Evolutionary conservation across 2,888 invertebrate genomes (phyloP), one percentile per base, ranked within the genome.

Genomic region (Pterobdella sp.): DNA sequence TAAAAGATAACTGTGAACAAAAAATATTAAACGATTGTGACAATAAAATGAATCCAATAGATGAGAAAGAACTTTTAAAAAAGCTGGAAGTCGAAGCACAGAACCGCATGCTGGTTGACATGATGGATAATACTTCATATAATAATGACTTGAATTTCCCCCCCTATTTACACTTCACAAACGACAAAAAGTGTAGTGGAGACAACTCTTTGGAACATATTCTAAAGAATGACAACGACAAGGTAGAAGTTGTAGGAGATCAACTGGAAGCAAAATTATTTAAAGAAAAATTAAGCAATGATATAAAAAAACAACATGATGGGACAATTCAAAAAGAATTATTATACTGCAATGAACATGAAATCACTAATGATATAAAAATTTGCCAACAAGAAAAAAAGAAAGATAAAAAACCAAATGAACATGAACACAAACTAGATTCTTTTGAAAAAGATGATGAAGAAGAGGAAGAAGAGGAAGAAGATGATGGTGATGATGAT

Each of bases 391-490:
- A 56, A 26, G 60, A 56, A n/a, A 56, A 56, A 3, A 26, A 4
- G 60, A n/a, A 3, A 4, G 60, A 56, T 18, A 26, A 4, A 26
- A 7, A 26, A 26, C 18, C 4, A 56, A 56, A 34, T 65, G 65
- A 10, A 35, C 31, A n/a, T n/a, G n/a, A n/a, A n/a, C n/a, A n/a
- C n/a, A n/a, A n/a, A n/a, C n/a, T n/a, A n/a, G n/a, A n/a, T n/a
- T n/a, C n/a, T n/a, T n/a, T n/a, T n/a, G n/a, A n/a, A n/a, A n/a
- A n/a, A n/a, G n/a, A n/a, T 63, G 63, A 63, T 7, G 63, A 67
- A 67, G 32, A 67, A 14, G 67, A 67, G n/a, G 67, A 34, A 67
- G 67, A 67, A 26, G 67, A 67, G 32, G n/a, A 29, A 22, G 35
- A 14, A 67, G 31, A 29, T 7, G 34, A 31, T 31, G 32, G 7